phyloP scores from a whole-genome alignment of 2,888 invertebrate genomes.

The Polyommatus iphigenia region DNA sequence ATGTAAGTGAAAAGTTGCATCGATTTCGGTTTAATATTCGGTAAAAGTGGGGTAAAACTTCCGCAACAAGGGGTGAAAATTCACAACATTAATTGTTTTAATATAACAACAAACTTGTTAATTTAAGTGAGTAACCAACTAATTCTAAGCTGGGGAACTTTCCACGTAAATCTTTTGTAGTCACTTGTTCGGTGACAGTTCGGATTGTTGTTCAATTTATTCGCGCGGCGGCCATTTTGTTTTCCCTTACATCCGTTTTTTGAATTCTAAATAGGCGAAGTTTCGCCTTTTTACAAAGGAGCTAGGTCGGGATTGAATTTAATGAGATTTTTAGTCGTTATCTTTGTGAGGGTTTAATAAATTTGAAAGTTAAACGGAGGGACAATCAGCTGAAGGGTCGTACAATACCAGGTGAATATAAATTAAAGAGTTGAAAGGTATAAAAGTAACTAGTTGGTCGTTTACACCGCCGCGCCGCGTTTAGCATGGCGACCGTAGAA shows the following conservation, averaged over 20 bases:
- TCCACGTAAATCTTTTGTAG: conserved; percentile 72
- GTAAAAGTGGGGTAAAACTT: conserved; percentile 11
- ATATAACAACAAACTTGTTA: conserved; percentile 43
- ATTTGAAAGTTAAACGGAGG: conserved; percentile 27
- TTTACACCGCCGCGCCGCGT: not conserved
- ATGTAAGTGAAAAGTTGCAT: conserved; percentile 1
- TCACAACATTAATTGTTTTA: conserved; percentile 31
- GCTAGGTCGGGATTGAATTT: conserved; percentile 28
- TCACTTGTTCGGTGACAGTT: conserved; percentile 68
- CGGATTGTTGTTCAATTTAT: conserved; percentile 74
- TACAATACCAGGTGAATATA: conserved; percentile 6
- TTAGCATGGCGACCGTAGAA: not conserved
- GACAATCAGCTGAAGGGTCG: conserved; percentile 13
- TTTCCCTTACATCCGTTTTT: conserved; percentile 64
- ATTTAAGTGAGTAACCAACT: conserved; percentile 51
- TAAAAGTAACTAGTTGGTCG: not conserved
- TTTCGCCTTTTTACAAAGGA: conserved; percentile 28
- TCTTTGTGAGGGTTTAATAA: conserved; percentile 20
- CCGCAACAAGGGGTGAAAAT: conserved; percentile 19
- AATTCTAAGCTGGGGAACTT: conserved; percentile 66
- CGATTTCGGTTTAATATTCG: not conserved
- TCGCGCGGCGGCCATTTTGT: conserved; percentile 60
- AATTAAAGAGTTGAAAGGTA: conserved; percentile 8
- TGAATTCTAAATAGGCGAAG: conserved; percentile 62
- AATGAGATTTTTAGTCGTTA: conserved; percentile 24